Evolutionary conservation across 1,140 invertebrate genomes (phyloP).

Genomic region (Zaprionus ghesquierei): DNA sequence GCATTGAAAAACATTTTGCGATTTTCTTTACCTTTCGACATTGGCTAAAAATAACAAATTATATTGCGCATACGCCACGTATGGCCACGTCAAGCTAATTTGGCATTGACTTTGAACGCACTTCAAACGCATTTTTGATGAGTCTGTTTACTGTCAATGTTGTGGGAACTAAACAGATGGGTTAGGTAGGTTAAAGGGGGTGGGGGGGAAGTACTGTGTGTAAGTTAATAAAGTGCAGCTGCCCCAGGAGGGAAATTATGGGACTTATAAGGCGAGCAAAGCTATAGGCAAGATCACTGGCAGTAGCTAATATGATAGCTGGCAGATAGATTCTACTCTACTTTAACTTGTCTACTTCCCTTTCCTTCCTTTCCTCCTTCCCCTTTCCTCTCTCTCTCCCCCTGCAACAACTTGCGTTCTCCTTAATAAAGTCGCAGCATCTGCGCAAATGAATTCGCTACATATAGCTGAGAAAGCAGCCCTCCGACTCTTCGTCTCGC

Average conservation of each 20-base stretch:
- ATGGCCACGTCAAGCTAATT: neutral
- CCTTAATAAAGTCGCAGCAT: conserved; percentile 43
- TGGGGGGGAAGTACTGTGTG: too few species aligned
- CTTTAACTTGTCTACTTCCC: neutral
- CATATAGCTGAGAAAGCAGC: conserved; percentile 4
- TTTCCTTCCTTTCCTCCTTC: neutral
- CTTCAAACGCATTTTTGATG: neutral
- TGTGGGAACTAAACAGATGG: too few species aligned
- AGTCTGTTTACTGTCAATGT: too few species aligned
- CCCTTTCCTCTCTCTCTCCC: neutral
- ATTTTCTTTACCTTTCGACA: neutral
- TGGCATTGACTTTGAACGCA: neutral
- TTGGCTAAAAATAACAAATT: neutral
- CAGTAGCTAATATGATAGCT: too few species aligned
- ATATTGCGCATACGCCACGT: neutral
- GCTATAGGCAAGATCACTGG: too few species aligned
- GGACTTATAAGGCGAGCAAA: too few species aligned
- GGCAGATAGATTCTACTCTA: too few species aligned
- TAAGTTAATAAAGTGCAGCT: too few species aligned
- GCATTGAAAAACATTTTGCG: neutral
- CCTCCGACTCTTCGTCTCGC: neutral
- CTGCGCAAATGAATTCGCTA: conserved; percentile 49
- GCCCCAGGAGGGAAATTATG: too few species aligned
- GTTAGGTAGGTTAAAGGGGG: too few species aligned
- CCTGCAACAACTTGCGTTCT: conserved; percentile 22